Percentiles rank a stretch among this genome's conserved stretches.
Conservation (phyloP, 2,113 vertebrate genomes). For the Pollachius pollachius region DNA sequence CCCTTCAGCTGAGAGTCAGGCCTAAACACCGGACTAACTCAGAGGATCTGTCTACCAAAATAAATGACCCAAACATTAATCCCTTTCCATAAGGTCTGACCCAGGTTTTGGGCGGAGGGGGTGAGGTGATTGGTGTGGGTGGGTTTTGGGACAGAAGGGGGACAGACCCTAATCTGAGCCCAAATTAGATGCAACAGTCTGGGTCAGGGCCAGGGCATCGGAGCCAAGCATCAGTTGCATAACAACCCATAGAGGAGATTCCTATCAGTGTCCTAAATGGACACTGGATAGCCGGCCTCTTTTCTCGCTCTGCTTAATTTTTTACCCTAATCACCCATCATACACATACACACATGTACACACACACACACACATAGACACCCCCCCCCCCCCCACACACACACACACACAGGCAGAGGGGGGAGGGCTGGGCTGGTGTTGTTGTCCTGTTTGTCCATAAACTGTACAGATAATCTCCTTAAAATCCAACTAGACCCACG, state of each 20-base stretch:
- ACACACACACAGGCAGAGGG: conserved; percentile 1
- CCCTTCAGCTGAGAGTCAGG: too few species aligned
- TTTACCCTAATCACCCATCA: neutral
- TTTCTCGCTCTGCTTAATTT: too few species aligned
- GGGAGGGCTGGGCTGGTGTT: neutral
- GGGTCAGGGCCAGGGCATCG: conserved; percentile 57
- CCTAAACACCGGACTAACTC: too few species aligned
- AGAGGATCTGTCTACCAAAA: too few species aligned
- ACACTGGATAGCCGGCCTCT: conserved; percentile 12
- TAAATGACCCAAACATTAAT: too few species aligned
- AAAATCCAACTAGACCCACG: too few species aligned
- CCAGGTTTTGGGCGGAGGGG: neutral
- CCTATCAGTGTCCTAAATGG: conserved; percentile 44
- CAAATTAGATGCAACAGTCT: conserved; percentile 24
- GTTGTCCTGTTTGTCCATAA: neutral
- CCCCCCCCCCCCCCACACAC: neutral
- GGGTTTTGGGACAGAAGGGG: conserved; percentile 19
- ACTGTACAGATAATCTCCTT: neutral
- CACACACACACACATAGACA: neutral
- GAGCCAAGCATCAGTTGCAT: conserved; percentile 52
- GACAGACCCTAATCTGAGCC: conserved; percentile 1
- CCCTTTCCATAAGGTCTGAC: too few species aligned
- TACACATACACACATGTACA: conserved; percentile 22
- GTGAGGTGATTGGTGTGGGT: neutral
- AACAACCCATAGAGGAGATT: conserved; percentile 54